phyloP scores from a whole-genome alignment of 2,797 vertebrate species.

The Arctocebus calabarensis region DNA sequence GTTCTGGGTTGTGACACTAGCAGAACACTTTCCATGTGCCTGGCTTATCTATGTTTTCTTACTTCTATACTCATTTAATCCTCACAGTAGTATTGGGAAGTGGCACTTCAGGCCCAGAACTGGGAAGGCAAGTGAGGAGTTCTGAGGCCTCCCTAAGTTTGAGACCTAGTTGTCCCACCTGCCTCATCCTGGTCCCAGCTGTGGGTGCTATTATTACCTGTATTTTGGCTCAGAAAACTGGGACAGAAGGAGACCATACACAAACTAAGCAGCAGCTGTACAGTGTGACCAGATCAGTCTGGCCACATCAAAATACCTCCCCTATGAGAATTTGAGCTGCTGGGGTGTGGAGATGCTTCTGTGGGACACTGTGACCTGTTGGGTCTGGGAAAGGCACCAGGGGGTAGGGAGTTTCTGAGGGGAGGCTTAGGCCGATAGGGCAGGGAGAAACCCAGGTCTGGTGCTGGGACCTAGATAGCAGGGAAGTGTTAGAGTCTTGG shows the following conservation, averaged over 20 bases:
- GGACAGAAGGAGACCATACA: background rate
- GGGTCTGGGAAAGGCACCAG: background rate
- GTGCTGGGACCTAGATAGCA: background rate
- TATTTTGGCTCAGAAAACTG: background rate
- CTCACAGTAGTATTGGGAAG: background rate
- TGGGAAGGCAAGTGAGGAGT: background rate
- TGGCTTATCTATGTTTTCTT: fast-evolving
- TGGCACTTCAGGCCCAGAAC: background rate
- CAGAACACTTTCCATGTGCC: background rate
- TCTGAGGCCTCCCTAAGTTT: background rate
- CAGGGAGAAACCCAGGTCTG: background rate
- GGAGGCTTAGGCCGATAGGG: background rate
- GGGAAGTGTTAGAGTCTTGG: background rate
- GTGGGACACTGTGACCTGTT: background rate
- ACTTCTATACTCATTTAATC: background rate
- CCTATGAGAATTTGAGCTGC: background rate
- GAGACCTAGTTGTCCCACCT: background rate
- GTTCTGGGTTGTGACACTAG: background rate
- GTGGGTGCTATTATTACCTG: background rate
- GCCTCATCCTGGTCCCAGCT: background rate
- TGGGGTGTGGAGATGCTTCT: background rate
- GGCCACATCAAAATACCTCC: background rate
- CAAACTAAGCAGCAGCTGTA: background rate
- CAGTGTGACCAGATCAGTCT: background rate
- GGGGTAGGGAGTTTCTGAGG: background rate